Percentiles rank a stretch among this genome's conserved stretches.
phyloP scores from a whole-genome alignment of 2,797 vertebrate species.

The Eurystomus glaucurus region DNA sequence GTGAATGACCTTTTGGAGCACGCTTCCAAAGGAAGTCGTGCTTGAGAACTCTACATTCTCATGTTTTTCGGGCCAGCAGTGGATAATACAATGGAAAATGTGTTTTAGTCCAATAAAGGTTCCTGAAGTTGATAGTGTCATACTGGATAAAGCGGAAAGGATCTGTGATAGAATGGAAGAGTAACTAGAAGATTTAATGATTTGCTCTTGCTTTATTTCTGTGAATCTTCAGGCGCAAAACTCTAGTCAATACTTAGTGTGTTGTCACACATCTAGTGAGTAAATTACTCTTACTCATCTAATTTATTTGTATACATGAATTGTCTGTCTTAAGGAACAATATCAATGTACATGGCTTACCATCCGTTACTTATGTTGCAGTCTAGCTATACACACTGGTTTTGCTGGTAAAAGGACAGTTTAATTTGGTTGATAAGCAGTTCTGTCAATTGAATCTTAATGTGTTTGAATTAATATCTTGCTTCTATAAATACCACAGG shows the following conservation, averaged over 20 bases:
- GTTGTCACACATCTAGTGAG: not conserved
- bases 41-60: not conserved
- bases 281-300: not conserved
- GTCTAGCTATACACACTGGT: accelerated
- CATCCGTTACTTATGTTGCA: not conserved
- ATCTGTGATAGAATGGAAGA: not conserved
- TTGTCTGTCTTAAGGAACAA: not conserved
- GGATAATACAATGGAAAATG: not conserved
- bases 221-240: not conserved
- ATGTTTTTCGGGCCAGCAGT: not conserved
- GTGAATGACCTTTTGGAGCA: not conserved
- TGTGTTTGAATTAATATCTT: not conserved
- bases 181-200: not conserved
- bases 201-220: not conserved
- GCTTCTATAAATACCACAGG: not conserved
- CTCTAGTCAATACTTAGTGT: not conserved
- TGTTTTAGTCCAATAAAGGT: not conserved
- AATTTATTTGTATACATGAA: not conserved
- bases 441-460: not conserved
- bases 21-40: not conserved
- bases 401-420: not conserved
- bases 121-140: not conserved
- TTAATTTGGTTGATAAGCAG: not conserved
- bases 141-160: not conserved
- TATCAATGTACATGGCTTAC: not conserved